A percentile compares a stretch with the other conserved stretches of the same genome.
These are phyloP conservation scores for Chromis chromis DNA, from an alignment of 2,797 vertebrate genomes.

Conservation along the genomic window DNA sequence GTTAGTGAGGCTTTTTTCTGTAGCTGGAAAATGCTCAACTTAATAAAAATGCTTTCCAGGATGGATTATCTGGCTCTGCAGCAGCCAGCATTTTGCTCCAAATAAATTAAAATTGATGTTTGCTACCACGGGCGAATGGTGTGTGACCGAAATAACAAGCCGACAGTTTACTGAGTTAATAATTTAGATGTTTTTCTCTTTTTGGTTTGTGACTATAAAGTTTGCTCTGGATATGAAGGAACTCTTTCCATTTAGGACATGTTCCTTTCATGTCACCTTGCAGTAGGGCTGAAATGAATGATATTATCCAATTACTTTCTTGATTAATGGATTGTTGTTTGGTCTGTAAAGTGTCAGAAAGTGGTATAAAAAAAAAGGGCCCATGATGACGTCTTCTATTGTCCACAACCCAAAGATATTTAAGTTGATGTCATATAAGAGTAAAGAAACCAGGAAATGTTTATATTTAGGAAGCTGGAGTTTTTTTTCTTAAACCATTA, in stretches of 20 bases:
- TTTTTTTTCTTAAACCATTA: too few species aligned
- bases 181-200: not conserved
- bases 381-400: too few species aligned
- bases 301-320: too few species aligned
- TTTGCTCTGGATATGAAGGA: too few species aligned
- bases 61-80: conserved; percentile 29
- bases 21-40: conserved; percentile 28
- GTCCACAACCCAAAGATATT: too few species aligned
- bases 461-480: too few species aligned
- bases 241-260: not conserved
- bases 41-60: conserved; percentile 28
- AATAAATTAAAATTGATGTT: conserved; percentile 36
- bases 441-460: too few species aligned
- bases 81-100: conserved; percentile 19
- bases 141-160: conserved; percentile 7
- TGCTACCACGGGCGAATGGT: conserved; percentile 9
- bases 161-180: not conserved
- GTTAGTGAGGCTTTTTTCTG: conserved; percentile 3
- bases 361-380: too few species aligned
- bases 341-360: too few species aligned
- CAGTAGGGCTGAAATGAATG: too few species aligned
- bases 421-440: too few species aligned
- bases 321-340: too few species aligned
- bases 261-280: not conserved
- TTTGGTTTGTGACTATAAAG: not conserved